These are phyloP conservation scores for Melipona beecheii DNA, from an alignment of 2,888 invertebrate species.

Conservation along the genomic window DNA sequence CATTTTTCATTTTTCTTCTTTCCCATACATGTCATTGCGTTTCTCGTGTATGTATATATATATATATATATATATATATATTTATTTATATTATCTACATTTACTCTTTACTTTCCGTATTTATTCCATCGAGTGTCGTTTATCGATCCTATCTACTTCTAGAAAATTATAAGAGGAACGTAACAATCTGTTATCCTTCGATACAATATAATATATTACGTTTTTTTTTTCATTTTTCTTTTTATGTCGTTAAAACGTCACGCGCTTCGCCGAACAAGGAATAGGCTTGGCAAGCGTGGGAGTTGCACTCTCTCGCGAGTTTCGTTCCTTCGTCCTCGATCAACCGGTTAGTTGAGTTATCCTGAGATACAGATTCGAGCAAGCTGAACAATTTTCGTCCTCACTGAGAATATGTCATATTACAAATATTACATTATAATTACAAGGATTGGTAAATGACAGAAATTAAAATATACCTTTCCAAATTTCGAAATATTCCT, in stretches of 20 bases:
- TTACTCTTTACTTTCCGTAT: constrained; percentile 73
- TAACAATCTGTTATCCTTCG: constrained; percentile 60
- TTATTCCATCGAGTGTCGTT: constrained; percentile 64
- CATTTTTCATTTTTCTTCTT: constrained; percentile 3
- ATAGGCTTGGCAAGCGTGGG: constrained; percentile 76
- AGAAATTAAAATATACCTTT: too few species aligned
- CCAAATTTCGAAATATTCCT: too few species aligned
- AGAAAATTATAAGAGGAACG: constrained; percentile 73
- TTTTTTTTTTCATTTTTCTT: neutral
- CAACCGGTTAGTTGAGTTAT: too few species aligned
- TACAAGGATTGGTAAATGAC: too few species aligned
- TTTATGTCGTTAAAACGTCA: constrained; percentile 72
- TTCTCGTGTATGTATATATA: constrained; percentile 49
- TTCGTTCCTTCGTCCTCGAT: neutral
- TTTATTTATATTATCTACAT: constrained; percentile 64
- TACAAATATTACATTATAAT: neutral
- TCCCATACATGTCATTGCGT: constrained; percentile 43
- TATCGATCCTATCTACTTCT: constrained; percentile 66
- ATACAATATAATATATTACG: constrained; percentile 28
- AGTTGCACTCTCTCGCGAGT: constrained; percentile 73
- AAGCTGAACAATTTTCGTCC: neutral
- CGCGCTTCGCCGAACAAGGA: constrained; percentile 71
- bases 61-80: constrained; percentile 61
- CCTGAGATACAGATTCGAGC: neutral
- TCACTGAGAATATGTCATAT: neutral